Evolutionary conservation across 2,113 vertebrate genomes (phyloP), one percentile per base, ranked within the genome.

Genomic region (Cyrtonyx montezumae): DNA sequence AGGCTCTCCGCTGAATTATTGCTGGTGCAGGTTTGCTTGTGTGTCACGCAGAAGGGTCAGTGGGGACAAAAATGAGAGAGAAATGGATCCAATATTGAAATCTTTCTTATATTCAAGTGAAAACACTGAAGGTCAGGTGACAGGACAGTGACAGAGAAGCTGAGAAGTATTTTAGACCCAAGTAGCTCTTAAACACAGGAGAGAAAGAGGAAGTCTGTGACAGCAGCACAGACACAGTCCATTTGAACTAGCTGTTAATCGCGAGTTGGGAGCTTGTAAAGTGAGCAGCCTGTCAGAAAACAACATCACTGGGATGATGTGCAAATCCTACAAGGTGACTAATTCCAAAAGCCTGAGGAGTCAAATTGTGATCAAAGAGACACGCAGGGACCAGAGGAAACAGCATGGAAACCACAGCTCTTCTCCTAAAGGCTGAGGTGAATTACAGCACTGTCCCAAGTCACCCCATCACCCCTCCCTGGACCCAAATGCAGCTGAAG

Each of bases 401-500:
- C 58, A 84, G 91, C 80, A 87, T 12, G 32, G 88, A 84, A 96
- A 79, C 66, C 58, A 46, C 74, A 93, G 62, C 79, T 75, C 70
- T 89, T 81, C 70, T 88, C 81, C 70, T 85, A 58, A 69, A 84
- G 81, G 80, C 87, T 80, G 77, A 94, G 86, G 48, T 68, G 70
- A 95, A 82, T 84, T 79, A 84, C 87, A 91, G 78, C 84, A 79
- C 84, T 65, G 90, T 94, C 77, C 75, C 80, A 88, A 88, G 69
- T 58, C 78, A 87, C 66, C 62, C 77, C 40, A 37, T 13, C 40
- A 13, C 40, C 40, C 40, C 40, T 40, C 11, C 40, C 1, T 13
- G 40, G 86, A 95, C 86, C 90, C 90, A 86, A 71, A 88, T 83
- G 90, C 88, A 84, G 51, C 40, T 68, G 95, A 77, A 19, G 77